Percentiles rank a stretch among this genome's conserved stretches.
Evolutionary conservation across 2,888 invertebrate genomes (phyloP).

Genomic region (Achlya flavicornis): DNA sequence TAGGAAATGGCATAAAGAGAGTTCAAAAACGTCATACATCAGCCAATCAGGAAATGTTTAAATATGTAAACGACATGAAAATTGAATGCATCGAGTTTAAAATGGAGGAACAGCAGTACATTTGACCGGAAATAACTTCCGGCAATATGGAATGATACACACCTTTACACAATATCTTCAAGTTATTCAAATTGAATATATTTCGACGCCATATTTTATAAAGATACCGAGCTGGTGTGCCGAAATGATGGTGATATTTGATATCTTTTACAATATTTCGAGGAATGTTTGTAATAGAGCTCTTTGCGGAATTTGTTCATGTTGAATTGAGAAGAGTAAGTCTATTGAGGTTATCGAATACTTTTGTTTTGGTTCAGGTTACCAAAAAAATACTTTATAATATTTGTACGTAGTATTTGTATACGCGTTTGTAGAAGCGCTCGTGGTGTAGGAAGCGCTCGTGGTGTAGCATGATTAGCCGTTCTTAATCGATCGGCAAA

Average conservation of each 20-base stretch:
- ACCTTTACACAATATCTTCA: background rate
- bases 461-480: too few species aligned
- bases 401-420: too few species aligned
- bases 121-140: conserved; percentile 1
- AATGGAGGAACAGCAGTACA: background rate
- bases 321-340: background rate
- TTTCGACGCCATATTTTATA: background rate
- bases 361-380: background rate
- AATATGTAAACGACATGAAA: background rate
- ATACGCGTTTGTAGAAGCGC: too few species aligned
- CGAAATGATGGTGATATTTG: background rate
- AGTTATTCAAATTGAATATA: conserved; percentile 15
- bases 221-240: background rate
- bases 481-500: too few species aligned
- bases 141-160: background rate
- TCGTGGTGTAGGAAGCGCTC: too few species aligned
- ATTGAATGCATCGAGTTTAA: background rate
- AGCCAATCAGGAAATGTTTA: background rate
- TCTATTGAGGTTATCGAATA: background rate
- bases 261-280: background rate
- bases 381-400: background rate
- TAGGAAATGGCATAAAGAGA: background rate
- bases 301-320: background rate
- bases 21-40: background rate
- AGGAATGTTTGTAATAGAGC: background rate